A percentile compares a stretch with the other conserved stretches of the same genome.
phyloP scores from a whole-genome alignment of 92 coral and sea anemone genomes.

The Parazoanthus swiftii region DNA sequence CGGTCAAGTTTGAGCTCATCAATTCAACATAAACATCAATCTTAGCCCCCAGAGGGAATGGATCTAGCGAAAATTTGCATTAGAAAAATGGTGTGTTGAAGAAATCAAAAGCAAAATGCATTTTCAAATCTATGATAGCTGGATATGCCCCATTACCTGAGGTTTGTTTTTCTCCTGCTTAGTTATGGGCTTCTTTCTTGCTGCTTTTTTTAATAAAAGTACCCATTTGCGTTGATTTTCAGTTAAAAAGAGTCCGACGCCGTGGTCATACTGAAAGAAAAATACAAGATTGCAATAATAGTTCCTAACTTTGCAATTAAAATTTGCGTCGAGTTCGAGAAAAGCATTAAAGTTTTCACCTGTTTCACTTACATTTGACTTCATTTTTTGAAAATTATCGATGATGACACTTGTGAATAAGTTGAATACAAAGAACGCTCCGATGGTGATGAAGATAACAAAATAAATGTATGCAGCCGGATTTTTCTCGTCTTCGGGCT shows the following conservation, averaged over 20 bases:
- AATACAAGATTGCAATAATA: neutral
- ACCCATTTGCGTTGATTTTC: conserved; percentile 91
- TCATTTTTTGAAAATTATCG: conserved; percentile 41
- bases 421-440: conserved; percentile 45
- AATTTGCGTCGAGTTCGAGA: too few species aligned
- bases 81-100: too few species aligned
- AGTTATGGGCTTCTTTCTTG: conserved; percentile 73
- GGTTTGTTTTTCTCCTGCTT: conserved; percentile 47
- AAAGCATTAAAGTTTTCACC: too few species aligned
- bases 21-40: too few species aligned
- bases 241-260: conserved; percentile 85
- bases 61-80: too few species aligned
- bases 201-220: conserved; percentile 75
- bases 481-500: conserved; percentile 39
- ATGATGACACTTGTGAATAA: conserved; percentile 46
- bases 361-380: neutral
- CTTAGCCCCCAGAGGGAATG: too few species aligned
- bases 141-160: neutral
- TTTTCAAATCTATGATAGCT: too few species aligned
- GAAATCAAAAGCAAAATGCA: too few species aligned
- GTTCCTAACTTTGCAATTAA: too few species aligned
- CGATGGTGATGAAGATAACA: conserved; percentile 47
- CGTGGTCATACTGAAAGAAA: conserved; percentile 72
- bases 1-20: too few species aligned
- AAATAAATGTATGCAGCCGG: conserved; percentile 40